Evolutionary conservation across 2,888 invertebrate genomes (phyloP).

Genomic region (Sphaerophoria taeniata): DNA sequence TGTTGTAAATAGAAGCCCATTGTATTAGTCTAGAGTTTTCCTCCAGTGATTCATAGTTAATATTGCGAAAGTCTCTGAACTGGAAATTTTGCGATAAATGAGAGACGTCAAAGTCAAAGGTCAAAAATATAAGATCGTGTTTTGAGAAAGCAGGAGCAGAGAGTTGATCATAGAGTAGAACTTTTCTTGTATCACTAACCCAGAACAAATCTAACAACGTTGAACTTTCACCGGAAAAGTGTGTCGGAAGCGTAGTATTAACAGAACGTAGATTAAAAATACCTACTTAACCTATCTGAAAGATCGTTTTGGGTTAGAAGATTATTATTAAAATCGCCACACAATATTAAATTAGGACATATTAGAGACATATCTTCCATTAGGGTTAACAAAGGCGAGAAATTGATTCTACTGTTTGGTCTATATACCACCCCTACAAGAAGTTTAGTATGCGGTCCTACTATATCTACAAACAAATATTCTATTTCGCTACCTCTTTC

Average conservation of each 20-base stretch:
- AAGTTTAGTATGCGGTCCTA: conserved; percentile 2
- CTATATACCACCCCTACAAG: not conserved
- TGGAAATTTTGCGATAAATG: too few species aligned
- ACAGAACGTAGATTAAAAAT: conserved; percentile 3
- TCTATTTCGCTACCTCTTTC: not conserved
- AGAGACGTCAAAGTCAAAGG: too few species aligned
- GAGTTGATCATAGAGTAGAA: not conserved
- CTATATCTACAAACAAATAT: not conserved
- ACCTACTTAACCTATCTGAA: not conserved
- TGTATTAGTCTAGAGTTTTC: too few species aligned
- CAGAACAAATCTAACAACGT: not conserved
- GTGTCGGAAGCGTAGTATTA: conserved; percentile 1
- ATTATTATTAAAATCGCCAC: conserved; percentile 18
- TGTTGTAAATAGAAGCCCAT: too few species aligned
- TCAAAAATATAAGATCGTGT: too few species aligned
- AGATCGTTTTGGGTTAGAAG: not conserved
- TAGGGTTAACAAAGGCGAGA: not conserved
- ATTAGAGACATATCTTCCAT: conserved; percentile 6
- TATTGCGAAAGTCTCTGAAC: too few species aligned
- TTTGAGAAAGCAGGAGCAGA: too few species aligned
- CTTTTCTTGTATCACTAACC: not conserved
- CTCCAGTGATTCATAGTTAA: too few species aligned
- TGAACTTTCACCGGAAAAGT: conserved; percentile 7
- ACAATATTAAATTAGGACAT: not conserved
- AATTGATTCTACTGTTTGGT: not conserved